These are phyloP conservation scores for Esperia sulphurella DNA, from an alignment of 2,888 invertebrate genomes.

Conservation along the genomic window DNA sequence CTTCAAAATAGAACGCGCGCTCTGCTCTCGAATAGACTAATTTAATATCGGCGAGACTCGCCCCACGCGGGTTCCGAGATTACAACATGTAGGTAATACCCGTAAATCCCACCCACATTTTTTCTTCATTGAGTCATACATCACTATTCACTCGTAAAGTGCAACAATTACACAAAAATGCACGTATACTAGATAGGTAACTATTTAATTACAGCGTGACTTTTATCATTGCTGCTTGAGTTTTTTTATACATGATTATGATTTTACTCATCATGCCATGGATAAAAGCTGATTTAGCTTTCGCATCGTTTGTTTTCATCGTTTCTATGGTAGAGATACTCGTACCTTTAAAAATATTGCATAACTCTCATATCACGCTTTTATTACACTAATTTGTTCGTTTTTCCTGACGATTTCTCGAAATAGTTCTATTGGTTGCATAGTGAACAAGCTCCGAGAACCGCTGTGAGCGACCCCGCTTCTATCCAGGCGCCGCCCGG, in stretches of 20 bases:
- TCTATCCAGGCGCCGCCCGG: conserved; percentile 89
- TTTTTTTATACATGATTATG: too few species aligned
- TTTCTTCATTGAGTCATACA: conserved; percentile 17
- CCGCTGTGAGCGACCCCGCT: conserved; percentile 88
- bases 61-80: conserved; percentile 43
- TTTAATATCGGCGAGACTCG: conserved; percentile 64
- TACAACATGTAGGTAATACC: conserved; percentile 48
- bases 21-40: conserved; percentile 72
- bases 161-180: conserved; percentile 7
- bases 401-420: not conserved
- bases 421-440: conserved; percentile 6
- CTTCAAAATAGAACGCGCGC: conserved; percentile 68
- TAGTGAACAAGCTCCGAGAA: conserved; percentile 88
- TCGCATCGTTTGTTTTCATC: too few species aligned
- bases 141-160: conserved; percentile 14
- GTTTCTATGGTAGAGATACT: too few species aligned
- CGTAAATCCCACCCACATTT: conserved; percentile 32
- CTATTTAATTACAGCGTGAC: too few species aligned
- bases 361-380: not conserved
- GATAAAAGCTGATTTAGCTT: too few species aligned
- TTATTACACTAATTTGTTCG: not conserved
- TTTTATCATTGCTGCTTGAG: too few species aligned
- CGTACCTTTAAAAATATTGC: not conserved
- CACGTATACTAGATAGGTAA: too few species aligned
- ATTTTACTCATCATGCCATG: too few species aligned